These are phyloP conservation scores for Megamerina dolium DNA, from an alignment of 2,888 invertebrate genomes.

Conservation along the genomic window DNA sequence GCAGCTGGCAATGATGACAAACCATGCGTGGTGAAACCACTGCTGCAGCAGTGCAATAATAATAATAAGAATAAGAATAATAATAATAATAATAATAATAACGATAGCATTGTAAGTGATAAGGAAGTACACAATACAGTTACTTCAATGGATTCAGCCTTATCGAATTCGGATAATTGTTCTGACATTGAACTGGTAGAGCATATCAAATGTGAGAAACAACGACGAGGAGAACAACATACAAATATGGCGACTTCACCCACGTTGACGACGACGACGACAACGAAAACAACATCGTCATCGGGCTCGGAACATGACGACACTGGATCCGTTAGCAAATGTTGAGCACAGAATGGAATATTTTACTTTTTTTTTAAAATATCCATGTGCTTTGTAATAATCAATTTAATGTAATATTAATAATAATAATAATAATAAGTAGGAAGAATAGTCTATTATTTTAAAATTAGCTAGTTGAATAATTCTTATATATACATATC, in stretches of 20 bases:
- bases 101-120: slow-evolving; percentile 31
- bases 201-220: slow-evolving; percentile 17
- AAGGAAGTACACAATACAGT: slow-evolving; percentile 46
- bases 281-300: slow-evolving; percentile 15
- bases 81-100: too few species aligned
- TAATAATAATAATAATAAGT: too few species aligned
- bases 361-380: neutral
- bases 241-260: slow-evolving; percentile 13
- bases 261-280: slow-evolving; percentile 10
- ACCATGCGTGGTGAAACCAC: slow-evolving; percentile 30
- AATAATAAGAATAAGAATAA: too few species aligned
- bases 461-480: too few species aligned
- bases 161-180: slow-evolving; percentile 49
- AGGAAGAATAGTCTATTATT: too few species aligned
- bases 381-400: slow-evolving; percentile 1
- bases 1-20: too few species aligned
- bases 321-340: too few species aligned
- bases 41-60: slow-evolving; percentile 22
- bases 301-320: too few species aligned
- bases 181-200: slow-evolving; percentile 40
- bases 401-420: slow-evolving; percentile 1
- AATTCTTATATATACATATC: too few species aligned
- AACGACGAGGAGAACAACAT: slow-evolving; percentile 16
- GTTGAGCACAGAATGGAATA: too few species aligned
- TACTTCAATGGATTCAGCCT: slow-evolving; percentile 49